Evolutionary conservation across 2,888 invertebrate species (phyloP), one percentile per base, ranked within the genome.

Genomic region (Ypsolopha scabrella): DNA sequence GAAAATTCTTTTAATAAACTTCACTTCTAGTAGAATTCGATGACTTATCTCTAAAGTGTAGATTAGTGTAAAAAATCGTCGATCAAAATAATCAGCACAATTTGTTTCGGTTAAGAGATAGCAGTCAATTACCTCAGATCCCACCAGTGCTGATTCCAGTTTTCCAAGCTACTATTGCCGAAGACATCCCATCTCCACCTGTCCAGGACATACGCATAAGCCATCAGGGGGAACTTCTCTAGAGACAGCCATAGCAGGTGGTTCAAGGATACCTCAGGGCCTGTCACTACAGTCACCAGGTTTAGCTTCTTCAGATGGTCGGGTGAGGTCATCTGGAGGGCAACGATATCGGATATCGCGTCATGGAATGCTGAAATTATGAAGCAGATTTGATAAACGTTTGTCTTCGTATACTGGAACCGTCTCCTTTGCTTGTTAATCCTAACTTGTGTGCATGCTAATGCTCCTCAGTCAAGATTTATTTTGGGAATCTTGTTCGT

Each of bases 341-440:
- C 88, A 9, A 90, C 82, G 24, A 89, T 88, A 58, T 90, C 90
- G 0, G 91, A 90, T 50, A 91, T 79, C 35, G 90, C 90, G 65
- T 90, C 90, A 65, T 90, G 90, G 61, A 91, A 90, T 56, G 90
- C 90, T 88, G 70, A 62, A 67, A 53, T 51, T 34, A 48, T 54
- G 37, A 48, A 54, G 35, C 45, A 7, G 24, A 48, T 35, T 48
- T 50, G 11, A 36, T 51, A 37, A 41, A 37, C 48, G 50, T n/a
- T 43, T 13, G 45, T 24, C 24, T 24, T 24, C 24, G 24, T 24
- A 2, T 24, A 4, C 24, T 24, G 24, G 24, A 24, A 24, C 24
- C 4, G 4, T 24, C 24, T 3, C 4, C 2, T 4, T 24, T 24
- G 24, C 24, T 24, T 24, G 2, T 24, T 24, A 24, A 24, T 24